These are phyloP conservation scores for Lasioglossum zephyrum DNA, from an alignment of 2,888 invertebrate genomes.

Conservation along the genomic window DNA sequence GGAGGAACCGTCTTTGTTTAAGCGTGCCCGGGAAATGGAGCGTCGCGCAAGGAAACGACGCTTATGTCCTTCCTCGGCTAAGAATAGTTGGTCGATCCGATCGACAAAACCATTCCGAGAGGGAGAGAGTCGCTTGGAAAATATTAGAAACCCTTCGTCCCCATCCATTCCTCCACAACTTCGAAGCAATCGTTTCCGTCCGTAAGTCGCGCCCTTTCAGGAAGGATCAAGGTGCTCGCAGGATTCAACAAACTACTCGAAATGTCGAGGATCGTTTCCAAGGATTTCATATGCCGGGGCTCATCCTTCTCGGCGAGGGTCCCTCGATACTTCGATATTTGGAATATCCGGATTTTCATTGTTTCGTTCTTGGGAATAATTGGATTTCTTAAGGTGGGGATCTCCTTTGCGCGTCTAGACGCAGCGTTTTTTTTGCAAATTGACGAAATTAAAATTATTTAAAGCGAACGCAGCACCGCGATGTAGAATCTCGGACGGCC, in stretches of 20 bases:
- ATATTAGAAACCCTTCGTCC: constrained; percentile 50
- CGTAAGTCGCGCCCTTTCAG: constrained; percentile 24
- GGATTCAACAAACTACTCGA: constrained; percentile 5
- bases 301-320: constrained; percentile 2
- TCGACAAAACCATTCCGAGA: constrained; percentile 24
- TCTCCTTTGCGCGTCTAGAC: too few relatives aligned
- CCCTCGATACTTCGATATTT: not conserved
- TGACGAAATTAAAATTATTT: too few relatives aligned
- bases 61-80: not conserved
- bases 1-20: not conserved
- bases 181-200: constrained; percentile 12
- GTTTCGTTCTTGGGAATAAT: not conserved
- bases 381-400: not conserved
- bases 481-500: too few relatives aligned
- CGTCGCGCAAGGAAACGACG: constrained; percentile 26
- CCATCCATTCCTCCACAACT: constrained; percentile 21
- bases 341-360: not conserved
- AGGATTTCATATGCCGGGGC: constrained; percentile 36
- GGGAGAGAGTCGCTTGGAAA: constrained; percentile 33
- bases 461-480: too few relatives aligned
- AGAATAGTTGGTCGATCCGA: constrained; percentile 50
- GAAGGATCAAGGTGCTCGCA: constrained; percentile 7
- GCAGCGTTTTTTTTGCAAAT: too few relatives aligned
- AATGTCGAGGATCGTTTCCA: constrained; percentile 33
- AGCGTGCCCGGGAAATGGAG: constrained; percentile 23